These are phyloP conservation scores for Acrobasis repandana DNA, from an alignment of 2,888 invertebrate species.

Conservation along the genomic window DNA sequence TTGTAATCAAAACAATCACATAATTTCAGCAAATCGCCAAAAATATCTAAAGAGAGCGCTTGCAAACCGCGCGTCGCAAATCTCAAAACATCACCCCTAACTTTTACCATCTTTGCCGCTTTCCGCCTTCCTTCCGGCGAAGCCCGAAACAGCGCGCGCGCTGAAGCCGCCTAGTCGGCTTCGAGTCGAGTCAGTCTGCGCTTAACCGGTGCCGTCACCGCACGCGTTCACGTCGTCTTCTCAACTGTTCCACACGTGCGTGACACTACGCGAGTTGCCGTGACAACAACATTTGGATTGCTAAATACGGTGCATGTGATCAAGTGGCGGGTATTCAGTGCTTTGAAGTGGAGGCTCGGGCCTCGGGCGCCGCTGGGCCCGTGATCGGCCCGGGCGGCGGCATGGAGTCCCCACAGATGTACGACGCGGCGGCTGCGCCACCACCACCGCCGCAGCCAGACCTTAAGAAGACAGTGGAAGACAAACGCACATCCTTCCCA, in stretches of 20 bases:
- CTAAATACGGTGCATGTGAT: slow-evolving; percentile 66
- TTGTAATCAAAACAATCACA: not conserved
- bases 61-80: slow-evolving; percentile 16
- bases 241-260: slow-evolving; percentile 38
- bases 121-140: slow-evolving; percentile 80
- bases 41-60: slow-evolving; percentile 6
- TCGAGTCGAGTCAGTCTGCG: slow-evolving; percentile 64
- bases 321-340: slow-evolving; percentile 74
- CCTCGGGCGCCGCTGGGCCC: slow-evolving; percentile 74
- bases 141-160: slow-evolving; percentile 52
- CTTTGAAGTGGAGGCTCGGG: slow-evolving; percentile 79
- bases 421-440: slow-evolving; percentile 87
- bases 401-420: slow-evolving; percentile 95
- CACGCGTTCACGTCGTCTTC: slow-evolving; percentile 47
- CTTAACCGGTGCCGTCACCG: slow-evolving; percentile 60
- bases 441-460: slow-evolving; percentile 85
- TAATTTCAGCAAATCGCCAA: slow-evolving; percentile 1
- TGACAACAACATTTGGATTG: slow-evolving; percentile 44
- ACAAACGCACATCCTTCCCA: slow-evolving; percentile 88
- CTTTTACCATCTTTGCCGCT: slow-evolving; percentile 64
- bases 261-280: slow-evolving; percentile 38
- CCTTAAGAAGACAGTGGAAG: slow-evolving; percentile 83
- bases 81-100: slow-evolving; percentile 39
- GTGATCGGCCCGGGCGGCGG: slow-evolving; percentile 75
- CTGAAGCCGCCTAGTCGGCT: slow-evolving; percentile 29